These are phyloP conservation scores for Garrulus glandarius DNA, from an alignment of 2,797 vertebrate genomes.

Conservation along the genomic window DNA sequence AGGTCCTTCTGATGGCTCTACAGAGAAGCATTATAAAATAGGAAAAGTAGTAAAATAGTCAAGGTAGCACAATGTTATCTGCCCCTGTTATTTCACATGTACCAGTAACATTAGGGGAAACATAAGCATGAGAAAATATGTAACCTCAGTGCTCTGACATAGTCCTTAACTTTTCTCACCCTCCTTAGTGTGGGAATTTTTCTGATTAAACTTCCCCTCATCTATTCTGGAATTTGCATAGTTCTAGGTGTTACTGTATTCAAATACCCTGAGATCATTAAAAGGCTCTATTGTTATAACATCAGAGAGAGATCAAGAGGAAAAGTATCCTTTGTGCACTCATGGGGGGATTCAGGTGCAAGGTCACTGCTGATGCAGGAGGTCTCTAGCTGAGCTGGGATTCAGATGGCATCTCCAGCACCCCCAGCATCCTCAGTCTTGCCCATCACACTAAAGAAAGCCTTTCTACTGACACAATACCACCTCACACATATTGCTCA, in stretches of 20 bases:
- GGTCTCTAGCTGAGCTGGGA: not conserved
- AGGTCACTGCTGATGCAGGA: not conserved
- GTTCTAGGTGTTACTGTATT: not conserved
- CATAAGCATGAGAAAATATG: not conserved
- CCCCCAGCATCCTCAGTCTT: not conserved
- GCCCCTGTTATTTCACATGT: not conserved
- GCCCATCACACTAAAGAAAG: not conserved
- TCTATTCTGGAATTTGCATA: not conserved
- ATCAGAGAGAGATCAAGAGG: not conserved
- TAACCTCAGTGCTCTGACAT: not conserved
- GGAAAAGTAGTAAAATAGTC: not conserved
- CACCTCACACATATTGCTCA: rapidly evolving
- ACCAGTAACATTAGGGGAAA: not conserved
- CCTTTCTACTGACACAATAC: not conserved
- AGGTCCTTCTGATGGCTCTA: constrained; percentile 73
- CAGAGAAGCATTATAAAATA: not conserved
- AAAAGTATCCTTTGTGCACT: not conserved
- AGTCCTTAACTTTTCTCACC: not conserved
- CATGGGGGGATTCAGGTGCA: not conserved
- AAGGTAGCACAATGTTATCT: not conserved
- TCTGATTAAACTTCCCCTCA: not conserved
- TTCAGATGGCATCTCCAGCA: not conserved
- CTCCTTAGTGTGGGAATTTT: not conserved
- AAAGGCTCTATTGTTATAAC: not conserved
- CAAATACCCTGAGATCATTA: not conserved